Conservation (phyloP, 2,797 vertebrate genomes). For the Smutsia gigantea region DNA sequence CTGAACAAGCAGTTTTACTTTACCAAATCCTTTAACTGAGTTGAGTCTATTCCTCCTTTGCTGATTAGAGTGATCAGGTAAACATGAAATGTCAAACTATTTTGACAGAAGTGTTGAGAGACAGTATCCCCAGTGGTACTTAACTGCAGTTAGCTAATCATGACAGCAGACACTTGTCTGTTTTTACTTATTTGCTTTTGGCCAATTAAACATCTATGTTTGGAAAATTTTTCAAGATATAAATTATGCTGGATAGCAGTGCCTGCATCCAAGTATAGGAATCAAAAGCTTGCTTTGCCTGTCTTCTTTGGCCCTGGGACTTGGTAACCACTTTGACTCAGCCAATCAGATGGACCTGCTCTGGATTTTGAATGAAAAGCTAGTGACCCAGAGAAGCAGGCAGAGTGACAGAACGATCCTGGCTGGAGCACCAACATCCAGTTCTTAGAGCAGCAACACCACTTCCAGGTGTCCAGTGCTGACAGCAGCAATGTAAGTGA, state of each 20-base stretch:
- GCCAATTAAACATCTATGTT: neutral
- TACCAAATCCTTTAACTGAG: neutral
- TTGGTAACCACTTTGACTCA: neutral
- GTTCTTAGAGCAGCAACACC: neutral
- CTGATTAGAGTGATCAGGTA: neutral
- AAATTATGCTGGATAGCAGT: neutral
- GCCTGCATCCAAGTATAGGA: neutral
- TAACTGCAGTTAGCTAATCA: neutral
- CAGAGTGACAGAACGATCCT: accelerated
- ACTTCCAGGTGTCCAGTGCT: neutral
- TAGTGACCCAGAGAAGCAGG: neutral
- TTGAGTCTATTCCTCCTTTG: neutral
- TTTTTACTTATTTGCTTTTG: neutral
- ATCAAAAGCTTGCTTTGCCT: neutral
- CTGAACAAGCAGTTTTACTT: neutral
- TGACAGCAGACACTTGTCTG: neutral
- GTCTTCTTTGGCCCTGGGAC: neutral
- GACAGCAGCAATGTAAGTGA: accelerated
- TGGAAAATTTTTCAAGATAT: neutral
- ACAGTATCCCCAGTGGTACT: no score
- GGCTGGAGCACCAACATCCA: neutral
- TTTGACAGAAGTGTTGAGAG: neutral
- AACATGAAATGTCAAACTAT: neutral
- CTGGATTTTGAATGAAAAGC: neutral
- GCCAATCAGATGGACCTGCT: neutral